These are phyloP conservation scores for Orthonevra nobilis DNA, from an alignment of 2,888 invertebrate species.

Conservation along the genomic window DNA sequence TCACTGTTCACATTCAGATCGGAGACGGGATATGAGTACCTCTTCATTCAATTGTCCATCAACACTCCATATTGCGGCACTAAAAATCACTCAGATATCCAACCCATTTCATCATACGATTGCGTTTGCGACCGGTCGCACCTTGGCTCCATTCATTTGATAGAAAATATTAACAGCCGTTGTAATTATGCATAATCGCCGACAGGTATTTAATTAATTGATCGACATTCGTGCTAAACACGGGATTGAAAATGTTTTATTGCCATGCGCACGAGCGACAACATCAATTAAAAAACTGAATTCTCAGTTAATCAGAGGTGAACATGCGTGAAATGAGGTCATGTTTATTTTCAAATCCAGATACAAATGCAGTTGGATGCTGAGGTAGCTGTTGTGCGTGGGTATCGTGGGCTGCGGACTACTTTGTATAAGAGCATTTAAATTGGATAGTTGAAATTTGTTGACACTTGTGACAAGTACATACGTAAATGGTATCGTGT, in stretches of 20 bases:
- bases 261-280: constrained; percentile 39
- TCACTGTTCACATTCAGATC: constrained; percentile 17
- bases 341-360: constrained; percentile 58
- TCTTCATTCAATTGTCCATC: constrained; percentile 50
- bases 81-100: constrained; percentile 21
- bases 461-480: constrained; percentile 30
- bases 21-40: constrained; percentile 30
- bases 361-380: constrained; percentile 41
- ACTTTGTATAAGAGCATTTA: constrained; percentile 21
- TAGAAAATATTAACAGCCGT: constrained; percentile 2
- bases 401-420: constrained; percentile 22
- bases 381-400: background rate
- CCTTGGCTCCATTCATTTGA: constrained; percentile 9
- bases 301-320: constrained; percentile 57
- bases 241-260: constrained; percentile 59
- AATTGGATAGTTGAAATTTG: constrained; percentile 23
- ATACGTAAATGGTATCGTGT: constrained; percentile 23
- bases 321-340: constrained; percentile 69
- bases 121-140: background rate
- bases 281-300: constrained; percentile 51
- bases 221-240: constrained; percentile 57
- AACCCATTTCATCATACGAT: constrained; percentile 2
- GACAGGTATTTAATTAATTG: constrained; percentile 66
- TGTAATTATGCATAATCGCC: constrained; percentile 52
- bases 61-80: constrained; percentile 50